Evolutionary conservation across 2,888 invertebrate genomes (phyloP).

Genomic region (Nysson spinosus): DNA sequence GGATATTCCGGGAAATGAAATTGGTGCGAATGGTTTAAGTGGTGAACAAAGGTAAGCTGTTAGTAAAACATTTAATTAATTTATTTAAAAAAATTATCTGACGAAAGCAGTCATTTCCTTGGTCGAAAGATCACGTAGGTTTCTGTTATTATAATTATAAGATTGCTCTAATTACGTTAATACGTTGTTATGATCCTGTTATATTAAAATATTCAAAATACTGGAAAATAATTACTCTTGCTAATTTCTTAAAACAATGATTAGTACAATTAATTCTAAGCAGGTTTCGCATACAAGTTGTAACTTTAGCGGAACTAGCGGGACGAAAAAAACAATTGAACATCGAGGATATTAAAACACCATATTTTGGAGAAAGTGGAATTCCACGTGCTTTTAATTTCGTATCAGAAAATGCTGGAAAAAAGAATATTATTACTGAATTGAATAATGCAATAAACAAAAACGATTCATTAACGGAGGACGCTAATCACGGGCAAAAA

Average conservation of each 20-base stretch:
- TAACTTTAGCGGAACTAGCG: conserved; percentile 22
- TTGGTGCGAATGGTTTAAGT: conserved; percentile 19
- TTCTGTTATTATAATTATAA: background rate
- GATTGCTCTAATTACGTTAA: too few species aligned
- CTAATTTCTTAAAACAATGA: background rate
- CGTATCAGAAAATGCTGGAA: background rate
- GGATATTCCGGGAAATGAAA: conserved; percentile 43
- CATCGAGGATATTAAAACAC: background rate
- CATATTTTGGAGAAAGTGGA: background rate
- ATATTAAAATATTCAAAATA: background rate
- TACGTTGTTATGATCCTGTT: too few species aligned
- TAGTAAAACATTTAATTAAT: too few species aligned
- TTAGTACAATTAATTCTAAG: background rate
- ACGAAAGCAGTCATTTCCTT: too few species aligned
- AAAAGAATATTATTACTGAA: background rate
- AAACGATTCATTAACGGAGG: too few species aligned
- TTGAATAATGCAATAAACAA: background rate
- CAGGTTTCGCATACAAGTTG: conserved; percentile 19
- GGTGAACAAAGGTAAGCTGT: conserved; percentile 33
- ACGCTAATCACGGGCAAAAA: too few species aligned
- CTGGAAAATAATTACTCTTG: too few species aligned
- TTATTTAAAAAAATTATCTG: too few species aligned
- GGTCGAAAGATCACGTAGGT: too few species aligned
- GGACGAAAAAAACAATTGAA: background rate
- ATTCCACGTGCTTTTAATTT: background rate